phyloP scores from a whole-genome alignment of 2,113 vertebrate genomes.

The Miniopterus natalensis region DNA sequence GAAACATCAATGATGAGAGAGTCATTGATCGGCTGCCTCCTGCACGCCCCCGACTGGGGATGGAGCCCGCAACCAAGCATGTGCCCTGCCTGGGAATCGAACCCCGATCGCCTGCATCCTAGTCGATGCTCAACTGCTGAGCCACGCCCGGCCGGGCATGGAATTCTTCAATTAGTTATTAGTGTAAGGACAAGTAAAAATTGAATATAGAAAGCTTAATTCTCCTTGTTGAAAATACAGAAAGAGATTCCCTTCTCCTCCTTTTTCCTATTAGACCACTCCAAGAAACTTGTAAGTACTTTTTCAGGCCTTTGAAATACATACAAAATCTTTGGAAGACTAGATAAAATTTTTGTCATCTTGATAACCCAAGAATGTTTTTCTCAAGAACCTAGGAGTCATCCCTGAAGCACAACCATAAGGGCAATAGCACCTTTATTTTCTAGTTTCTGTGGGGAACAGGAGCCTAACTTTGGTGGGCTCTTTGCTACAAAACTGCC shows the following conservation, averaged over 20 bases:
- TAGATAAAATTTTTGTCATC: not conserved
- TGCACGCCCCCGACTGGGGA: too few species aligned
- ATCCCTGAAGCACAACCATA: not conserved
- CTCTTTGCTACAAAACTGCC: not conserved
- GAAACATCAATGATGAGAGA: too few species aligned
- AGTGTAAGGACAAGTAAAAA: not conserved
- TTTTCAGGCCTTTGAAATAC: not conserved
- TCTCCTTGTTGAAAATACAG: conserved; percentile 3
- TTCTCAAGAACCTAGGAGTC: not conserved
- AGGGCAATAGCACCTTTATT: not conserved
- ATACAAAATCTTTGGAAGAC: not conserved
- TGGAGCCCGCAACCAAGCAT: too few species aligned
- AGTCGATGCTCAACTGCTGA: too few species aligned
- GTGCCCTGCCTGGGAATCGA: too few species aligned
- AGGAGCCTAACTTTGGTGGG: not conserved
- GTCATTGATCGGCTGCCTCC: too few species aligned
- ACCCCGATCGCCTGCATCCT: too few species aligned
- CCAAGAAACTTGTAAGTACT: not conserved
- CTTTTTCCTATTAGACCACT: not conserved
- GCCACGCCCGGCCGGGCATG: too few species aligned
- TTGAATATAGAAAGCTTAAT: not conserved
- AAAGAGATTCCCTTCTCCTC: not conserved
- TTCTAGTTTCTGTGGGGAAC: not conserved
- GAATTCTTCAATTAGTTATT: not conserved
- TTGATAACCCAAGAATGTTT: not conserved